Evolutionary conservation across 1,140 invertebrate species (phyloP).

Genomic region (Aphelinus certus): DNA sequence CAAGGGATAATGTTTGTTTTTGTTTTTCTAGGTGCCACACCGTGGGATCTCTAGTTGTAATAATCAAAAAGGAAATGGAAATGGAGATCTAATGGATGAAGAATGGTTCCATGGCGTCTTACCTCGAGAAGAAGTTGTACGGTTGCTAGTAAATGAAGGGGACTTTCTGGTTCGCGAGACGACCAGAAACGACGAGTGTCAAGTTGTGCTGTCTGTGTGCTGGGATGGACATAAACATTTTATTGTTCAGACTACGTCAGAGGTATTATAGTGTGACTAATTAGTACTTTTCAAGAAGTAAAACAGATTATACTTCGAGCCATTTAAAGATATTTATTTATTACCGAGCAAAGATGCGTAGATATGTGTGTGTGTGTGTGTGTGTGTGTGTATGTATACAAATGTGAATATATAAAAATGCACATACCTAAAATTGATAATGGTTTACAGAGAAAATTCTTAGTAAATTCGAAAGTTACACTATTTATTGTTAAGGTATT

Average conservation of each 20-base stretch:
- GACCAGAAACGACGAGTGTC: slow-evolving; percentile 89
- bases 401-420: no score
- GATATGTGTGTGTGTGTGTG: no score
- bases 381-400: no score
- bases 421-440: no score
- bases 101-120: slow-evolving; percentile 98
- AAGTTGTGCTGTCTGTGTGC: slow-evolving; percentile 93
- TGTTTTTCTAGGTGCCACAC: slow-evolving; percentile 51
- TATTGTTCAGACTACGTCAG: slow-evolving; percentile 93
- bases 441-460: no score
- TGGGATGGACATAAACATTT: slow-evolving; percentile 98
- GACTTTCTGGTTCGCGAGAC: slow-evolving; percentile 96
- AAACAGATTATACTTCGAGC: no score
- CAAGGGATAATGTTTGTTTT: slow-evolving; percentile 9
- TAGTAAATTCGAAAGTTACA: no score
- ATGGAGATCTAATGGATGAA: slow-evolving; percentile 77
- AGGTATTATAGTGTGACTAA: slow-evolving; percentile 67
- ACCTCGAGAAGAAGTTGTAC: slow-evolving; percentile 93
- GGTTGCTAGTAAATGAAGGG: slow-evolving; percentile 86
- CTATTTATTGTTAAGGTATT: no score
- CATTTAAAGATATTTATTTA: no score
- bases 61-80: slow-evolving; percentile 57
- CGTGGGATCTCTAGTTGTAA: slow-evolving; percentile 54
- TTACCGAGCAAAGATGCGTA: no score
- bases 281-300: no score